Conservation (phyloP, 2,113 vertebrate genomes). For the Axis porcinus region DNA sequence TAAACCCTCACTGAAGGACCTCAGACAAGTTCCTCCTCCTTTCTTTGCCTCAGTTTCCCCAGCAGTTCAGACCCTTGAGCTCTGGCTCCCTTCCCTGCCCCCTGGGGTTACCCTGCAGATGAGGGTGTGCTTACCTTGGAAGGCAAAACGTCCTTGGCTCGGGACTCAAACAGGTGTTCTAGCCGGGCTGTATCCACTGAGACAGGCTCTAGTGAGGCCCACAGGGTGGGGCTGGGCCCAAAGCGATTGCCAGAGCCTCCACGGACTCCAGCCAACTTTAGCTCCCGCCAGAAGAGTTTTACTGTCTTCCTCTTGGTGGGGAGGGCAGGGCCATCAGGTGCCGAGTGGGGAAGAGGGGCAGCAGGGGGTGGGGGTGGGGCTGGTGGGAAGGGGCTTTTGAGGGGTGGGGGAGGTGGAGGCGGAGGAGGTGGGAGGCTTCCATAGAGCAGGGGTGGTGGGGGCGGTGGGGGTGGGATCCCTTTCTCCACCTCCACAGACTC, state of each 20-base stretch:
- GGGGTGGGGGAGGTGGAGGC: constrained; percentile 74
- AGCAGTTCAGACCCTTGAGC: not conserved
- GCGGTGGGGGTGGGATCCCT: constrained; percentile 56
- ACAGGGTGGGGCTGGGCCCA: constrained; percentile 85
- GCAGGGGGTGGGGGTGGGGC: constrained; percentile 46
- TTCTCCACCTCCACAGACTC: constrained; percentile 62
- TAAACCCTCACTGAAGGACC: not conserved
- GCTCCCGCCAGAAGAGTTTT: constrained; percentile 97
- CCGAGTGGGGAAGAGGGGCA: constrained; percentile 17
- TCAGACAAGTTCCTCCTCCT: not conserved
- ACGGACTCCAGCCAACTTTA: constrained; percentile 81
- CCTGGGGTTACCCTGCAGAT: not conserved
- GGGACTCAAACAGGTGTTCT: constrained; percentile 96
- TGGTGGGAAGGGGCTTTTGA: not conserved
- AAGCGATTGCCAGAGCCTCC: constrained; percentile 16
- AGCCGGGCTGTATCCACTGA: constrained; percentile 87
- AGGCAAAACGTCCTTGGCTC: constrained; percentile 88
- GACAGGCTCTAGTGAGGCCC: constrained; percentile 92
- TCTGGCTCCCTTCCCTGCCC: not conserved
- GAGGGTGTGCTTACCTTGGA: constrained; percentile 85
- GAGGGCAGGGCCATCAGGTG: constrained; percentile 58
- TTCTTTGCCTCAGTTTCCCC: not conserved
- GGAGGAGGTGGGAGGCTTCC: constrained; percentile 78
- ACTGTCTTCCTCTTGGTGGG: constrained; percentile 92
- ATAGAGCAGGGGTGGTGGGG: constrained; percentile 45